phyloP scores from a whole-genome alignment of 2,888 invertebrate species.

The Graphium colonna region DNA sequence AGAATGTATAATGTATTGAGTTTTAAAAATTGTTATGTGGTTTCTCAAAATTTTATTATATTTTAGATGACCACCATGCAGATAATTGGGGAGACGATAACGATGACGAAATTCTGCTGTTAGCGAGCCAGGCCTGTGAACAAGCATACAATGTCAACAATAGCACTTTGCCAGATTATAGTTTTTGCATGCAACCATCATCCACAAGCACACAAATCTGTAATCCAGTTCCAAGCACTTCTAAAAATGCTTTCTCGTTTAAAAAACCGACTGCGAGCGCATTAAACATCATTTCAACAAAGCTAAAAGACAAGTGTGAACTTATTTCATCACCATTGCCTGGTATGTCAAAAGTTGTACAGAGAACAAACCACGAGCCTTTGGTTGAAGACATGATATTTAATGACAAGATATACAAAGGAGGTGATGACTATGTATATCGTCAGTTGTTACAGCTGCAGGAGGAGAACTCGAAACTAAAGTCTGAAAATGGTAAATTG shows the following conservation, averaged over 20 bases:
- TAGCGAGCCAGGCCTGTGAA: slow-evolving; percentile 73
- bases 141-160: slow-evolving; percentile 45
- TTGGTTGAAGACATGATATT: slow-evolving; percentile 50
- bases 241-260: slow-evolving; percentile 51
- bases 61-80: slow-evolving; percentile 35
- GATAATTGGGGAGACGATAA: slow-evolving; percentile 71
- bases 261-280: slow-evolving; percentile 52
- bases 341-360: slow-evolving; percentile 51
- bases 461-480: slow-evolving; percentile 65
- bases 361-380: slow-evolving; percentile 37
- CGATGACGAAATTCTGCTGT: slow-evolving; percentile 68
- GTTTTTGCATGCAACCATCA: slow-evolving; percentile 58
- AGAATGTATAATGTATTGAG: background rate
- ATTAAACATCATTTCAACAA: slow-evolving; percentile 43
- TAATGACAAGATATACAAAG: slow-evolving; percentile 55
- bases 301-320: slow-evolving; percentile 57
- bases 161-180: slow-evolving; percentile 54
- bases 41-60: background rate
- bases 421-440: slow-evolving; percentile 53
- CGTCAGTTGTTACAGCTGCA: slow-evolving; percentile 55
- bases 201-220: slow-evolving; percentile 63
- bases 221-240: slow-evolving; percentile 47
- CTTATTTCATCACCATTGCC: slow-evolving; percentile 64
- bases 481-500: slow-evolving; percentile 66
- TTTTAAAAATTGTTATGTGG: slow-evolving; percentile 13